Conservation (phyloP, 2,888 invertebrate genomes). For the Malthinus flaveolus region DNA sequence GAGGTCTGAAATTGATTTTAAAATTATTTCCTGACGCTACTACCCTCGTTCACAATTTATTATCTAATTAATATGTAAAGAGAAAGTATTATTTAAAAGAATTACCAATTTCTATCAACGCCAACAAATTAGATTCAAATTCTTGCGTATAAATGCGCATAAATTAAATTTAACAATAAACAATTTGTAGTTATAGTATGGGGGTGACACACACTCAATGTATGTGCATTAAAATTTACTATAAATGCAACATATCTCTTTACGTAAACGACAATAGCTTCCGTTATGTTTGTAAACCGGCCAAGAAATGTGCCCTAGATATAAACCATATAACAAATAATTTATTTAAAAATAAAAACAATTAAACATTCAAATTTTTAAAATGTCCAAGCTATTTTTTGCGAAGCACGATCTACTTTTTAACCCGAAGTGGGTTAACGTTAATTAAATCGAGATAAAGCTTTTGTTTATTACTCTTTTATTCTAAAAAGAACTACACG, state of each 20-base stretch:
- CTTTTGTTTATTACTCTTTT: no score
- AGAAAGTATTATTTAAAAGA: not conserved
- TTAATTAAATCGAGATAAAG: no score
- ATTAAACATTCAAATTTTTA: no score
- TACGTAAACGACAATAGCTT: not conserved
- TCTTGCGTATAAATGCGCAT: not conserved
- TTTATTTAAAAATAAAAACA: no score
- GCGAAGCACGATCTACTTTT: no score
- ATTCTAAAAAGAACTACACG: no score
- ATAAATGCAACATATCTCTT: not conserved
- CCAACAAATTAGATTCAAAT: not conserved
- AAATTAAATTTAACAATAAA: not conserved
- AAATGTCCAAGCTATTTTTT: no score
- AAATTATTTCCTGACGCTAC: no score
- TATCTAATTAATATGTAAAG: not conserved
- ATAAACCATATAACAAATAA: not conserved
- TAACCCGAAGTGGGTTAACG: no score
- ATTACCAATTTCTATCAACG: not conserved
- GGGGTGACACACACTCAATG: not conserved
- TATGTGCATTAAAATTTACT: not conserved
- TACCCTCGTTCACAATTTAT: not conserved
- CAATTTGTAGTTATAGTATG: not conserved
- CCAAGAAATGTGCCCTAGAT: conserved; percentile 3
- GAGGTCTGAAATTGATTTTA: no score
- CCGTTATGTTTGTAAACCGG: not conserved